A percentile compares a stretch with the other conserved stretches of the same genome.
Conservation (phyloP, 1,140 invertebrate genomes). For the Temnothorax longispinosus region DNA sequence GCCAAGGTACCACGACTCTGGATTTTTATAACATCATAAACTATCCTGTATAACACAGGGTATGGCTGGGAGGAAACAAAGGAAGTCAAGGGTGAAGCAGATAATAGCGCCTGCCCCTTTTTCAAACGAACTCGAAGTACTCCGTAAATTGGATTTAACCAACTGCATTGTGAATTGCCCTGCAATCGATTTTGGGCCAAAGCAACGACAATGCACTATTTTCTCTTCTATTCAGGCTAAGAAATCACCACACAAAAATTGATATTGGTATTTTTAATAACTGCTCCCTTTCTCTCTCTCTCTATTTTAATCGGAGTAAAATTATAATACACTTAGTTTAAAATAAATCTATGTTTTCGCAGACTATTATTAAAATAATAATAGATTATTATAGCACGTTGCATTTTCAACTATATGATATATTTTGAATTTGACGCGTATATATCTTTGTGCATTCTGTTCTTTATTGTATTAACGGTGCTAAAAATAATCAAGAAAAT, state of each 20-base stretch:
- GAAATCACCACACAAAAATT: neutral
- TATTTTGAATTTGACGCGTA: neutral
- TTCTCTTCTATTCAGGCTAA: neutral
- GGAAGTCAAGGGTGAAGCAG: conserved; percentile 45
- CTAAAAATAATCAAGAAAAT: neutral
- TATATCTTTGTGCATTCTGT: neutral
- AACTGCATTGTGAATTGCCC: conserved; percentile 50
- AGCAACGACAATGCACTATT: conserved; percentile 39
- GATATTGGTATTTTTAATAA: conserved; percentile 16
- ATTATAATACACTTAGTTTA: neutral
- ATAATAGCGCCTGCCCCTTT: conserved; percentile 42
- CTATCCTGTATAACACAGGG: conserved; percentile 1
- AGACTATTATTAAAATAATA: neutral
- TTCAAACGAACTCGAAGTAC: conserved; percentile 40
- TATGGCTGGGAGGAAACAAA: conserved; percentile 28
- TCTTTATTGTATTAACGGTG: neutral
- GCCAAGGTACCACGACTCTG: neutral
- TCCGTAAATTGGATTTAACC: conserved; percentile 55
- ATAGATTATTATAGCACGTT: neutral
- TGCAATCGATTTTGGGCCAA: conserved; percentile 45
- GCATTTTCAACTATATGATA: neutral
- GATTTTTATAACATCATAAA: conserved; percentile 52
- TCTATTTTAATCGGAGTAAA: conserved; percentile 14
- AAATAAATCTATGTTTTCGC: neutral
- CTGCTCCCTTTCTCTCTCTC: neutral